Percentiles rank a stretch among this genome's conserved stretches.
Evolutionary conservation across 2,113 vertebrate species (phyloP).

Genomic region (Gulo gulo): DNA sequence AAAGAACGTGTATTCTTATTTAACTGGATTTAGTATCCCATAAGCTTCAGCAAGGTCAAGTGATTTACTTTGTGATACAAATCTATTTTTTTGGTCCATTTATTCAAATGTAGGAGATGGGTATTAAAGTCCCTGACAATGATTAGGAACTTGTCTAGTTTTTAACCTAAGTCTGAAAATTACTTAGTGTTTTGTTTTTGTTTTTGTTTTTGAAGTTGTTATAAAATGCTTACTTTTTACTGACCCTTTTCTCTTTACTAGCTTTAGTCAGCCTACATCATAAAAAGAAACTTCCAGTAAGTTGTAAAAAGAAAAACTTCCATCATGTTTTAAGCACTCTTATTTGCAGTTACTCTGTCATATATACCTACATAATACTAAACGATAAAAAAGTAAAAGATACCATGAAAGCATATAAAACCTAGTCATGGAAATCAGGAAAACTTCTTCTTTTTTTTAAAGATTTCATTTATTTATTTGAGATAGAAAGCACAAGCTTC

Average conservation of each 20-base stretch:
- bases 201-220: neutral
- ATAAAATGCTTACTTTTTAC: neutral
- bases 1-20: neutral
- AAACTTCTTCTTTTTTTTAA: neutral
- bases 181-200: neutral
- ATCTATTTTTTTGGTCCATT: neutral
- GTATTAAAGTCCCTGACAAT: neutral
- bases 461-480: too few species aligned
- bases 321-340: neutral
- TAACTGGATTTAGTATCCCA: neutral
- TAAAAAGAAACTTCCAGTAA: neutral
- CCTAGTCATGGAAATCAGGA: neutral
- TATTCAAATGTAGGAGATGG: neutral
- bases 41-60: neutral
- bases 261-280: neutral
- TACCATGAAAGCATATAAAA: neutral
- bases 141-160: neutral
- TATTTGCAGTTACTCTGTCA: neutral
- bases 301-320: neutral
- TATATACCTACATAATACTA: neutral
- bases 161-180: neutral
- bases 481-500: too few species aligned
- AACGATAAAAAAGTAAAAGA: neutral
- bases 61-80: neutral
- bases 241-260: neutral